These are phyloP conservation scores for Carassius gibelio DNA, from an alignment of 2,113 vertebrate species.

Conservation along the genomic window DNA sequence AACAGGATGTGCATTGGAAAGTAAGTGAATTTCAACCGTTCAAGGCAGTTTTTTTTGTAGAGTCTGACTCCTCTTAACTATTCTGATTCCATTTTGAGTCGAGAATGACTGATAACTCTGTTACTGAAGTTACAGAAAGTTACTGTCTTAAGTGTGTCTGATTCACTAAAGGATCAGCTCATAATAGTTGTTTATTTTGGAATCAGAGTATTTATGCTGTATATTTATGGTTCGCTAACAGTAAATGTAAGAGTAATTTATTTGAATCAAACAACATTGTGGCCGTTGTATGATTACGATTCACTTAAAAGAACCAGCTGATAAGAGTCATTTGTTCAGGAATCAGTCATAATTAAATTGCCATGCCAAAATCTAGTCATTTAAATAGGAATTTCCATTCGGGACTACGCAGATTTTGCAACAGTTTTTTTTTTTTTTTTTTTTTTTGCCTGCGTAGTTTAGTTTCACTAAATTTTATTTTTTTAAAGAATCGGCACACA, in stretches of 20 bases:
- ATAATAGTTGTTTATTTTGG: not conserved
- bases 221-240: not conserved
- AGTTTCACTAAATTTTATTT: rapidly evolving
- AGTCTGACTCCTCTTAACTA: no score
- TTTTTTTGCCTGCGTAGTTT: not conserved
- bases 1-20: not conserved
- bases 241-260: not conserved
- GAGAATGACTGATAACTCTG: no score
- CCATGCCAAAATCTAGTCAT: not conserved
- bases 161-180: not conserved
- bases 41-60: no score
- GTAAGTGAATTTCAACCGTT: not conserved
- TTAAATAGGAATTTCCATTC: not conserved
- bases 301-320: not conserved
- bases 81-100: no score
- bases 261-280: not conserved
- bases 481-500: not conserved
- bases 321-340: not conserved
- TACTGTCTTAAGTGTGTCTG: not conserved
- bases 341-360: not conserved
- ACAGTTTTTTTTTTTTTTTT: not conserved
- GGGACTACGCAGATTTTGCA: not conserved
- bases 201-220: not conserved
- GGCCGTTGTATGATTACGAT: not conserved
- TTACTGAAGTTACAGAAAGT: no score